Base-by-base conservation (phyloP, 23 tunicate species). In the Oikopleura dioica region DNA sequence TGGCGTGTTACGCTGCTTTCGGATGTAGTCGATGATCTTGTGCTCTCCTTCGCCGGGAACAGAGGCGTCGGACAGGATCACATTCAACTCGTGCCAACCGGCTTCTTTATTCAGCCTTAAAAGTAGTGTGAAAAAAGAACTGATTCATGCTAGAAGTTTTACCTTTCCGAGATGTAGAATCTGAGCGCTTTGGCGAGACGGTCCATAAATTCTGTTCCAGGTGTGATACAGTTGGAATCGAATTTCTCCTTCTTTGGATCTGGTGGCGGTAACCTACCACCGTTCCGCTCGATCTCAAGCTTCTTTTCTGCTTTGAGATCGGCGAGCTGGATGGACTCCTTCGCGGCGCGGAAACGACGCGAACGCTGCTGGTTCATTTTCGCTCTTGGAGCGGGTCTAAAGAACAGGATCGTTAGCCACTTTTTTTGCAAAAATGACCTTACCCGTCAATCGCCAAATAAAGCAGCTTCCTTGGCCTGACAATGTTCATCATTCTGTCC, bases 391-490 rank as follows among this genome's bases (percentile, higher is more conserved):
- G 97, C 95, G 85, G 84, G 33, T 23, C 44, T 33, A 35, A 26
- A 76, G 24, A 36, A 31, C 16, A 0, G 24, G 0, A 12, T 76
- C 26, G 0, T 0, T 9, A 44, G 55, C 9, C 9, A 44, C 9
- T 9, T 44, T 44, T 44, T 44, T 44, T 44, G 16, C 9, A 44
- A 44, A 44, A 44, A 9, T 44, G 55, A 37, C 79, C 85, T 76
- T 79, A 84, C 97, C 97, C 97, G 80, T 91, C 97, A 85, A 91
- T 91, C 0, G 97, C 97, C 92, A 91, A 82, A 80, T 91, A 91
- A 36, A 91, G 77, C 69, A 91, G 67, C 0, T 91, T 78, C 36
- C 97, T 69, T 0, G 97, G 97, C 16, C 97, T 59, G 1, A 91
- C 92, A 78, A 91, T 91, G 0, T 79, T 81, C 76, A 91, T 82